These are phyloP conservation scores for Volucella inanis DNA, from an alignment of 2,888 invertebrate genomes.

Conservation along the genomic window DNA sequence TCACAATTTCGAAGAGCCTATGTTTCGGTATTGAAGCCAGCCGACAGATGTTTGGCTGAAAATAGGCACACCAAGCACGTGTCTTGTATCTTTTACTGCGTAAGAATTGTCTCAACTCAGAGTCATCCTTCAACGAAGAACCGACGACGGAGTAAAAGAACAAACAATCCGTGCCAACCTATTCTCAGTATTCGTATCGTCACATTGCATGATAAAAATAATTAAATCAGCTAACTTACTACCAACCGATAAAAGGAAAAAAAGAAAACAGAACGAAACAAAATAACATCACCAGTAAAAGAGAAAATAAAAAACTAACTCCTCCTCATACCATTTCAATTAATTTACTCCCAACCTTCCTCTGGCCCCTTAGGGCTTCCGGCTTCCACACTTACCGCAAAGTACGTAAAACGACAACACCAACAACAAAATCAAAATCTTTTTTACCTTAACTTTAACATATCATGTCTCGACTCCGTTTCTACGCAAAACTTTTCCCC, in stretches of 20 bases:
- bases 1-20: too few species aligned
- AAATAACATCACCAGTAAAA: conserved; percentile 4
- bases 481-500: conserved; percentile 1
- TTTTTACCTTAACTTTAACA: conserved; percentile 36
- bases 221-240: conserved; percentile 63
- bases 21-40: too few species aligned
- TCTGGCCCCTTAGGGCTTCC: background rate
- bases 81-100: too few species aligned
- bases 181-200: conserved; percentile 13
- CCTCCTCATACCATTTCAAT: conserved; percentile 66
- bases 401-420: background rate
- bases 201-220: conserved; percentile 63
- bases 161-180: conserved; percentile 51
- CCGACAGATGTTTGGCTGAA: too few species aligned
- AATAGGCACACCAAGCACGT: too few species aligned
- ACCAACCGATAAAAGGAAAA: background rate
- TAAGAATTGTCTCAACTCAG: background rate
- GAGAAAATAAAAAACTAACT: conserved; percentile 27
- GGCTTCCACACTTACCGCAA: background rate
- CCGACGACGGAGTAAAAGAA: conserved; percentile 32
- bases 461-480: conserved; percentile 37
- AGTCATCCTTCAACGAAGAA: background rate
- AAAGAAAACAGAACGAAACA: conserved; percentile 13
- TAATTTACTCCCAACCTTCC: conserved; percentile 45
- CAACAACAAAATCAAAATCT: conserved; percentile 38